Evolutionary conservation across 1,140 invertebrate genomes (phyloP), one percentile per base, ranked within the genome.

Genomic region (Delia radicum): DNA sequence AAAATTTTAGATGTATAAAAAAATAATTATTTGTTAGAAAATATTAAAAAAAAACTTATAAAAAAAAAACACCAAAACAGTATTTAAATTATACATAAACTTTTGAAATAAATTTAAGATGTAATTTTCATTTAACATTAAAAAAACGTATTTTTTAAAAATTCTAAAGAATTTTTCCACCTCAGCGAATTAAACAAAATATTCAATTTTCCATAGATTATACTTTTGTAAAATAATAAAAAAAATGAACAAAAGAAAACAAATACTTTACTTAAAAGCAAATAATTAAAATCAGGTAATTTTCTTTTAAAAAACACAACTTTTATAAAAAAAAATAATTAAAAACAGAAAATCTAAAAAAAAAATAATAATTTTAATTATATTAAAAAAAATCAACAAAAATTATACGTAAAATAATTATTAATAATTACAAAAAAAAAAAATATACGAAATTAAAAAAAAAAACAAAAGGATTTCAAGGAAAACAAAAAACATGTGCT

Each of bases 191-290:
- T 15, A 61, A 63, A 13, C 12, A 29, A 67, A 67, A 31, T 13
- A 63, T 27, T 10, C 10, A 27, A 1, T 27, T 37, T 69, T 37
- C 18, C 29, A 65, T 65, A 65, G 27, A 29, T 33, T 37, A 10
- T 69, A 7, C 27, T 69, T 69, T 69, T 69, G 31, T 37, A 37
- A 65, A 65, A 29, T 13, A 42, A 42, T 48, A 21, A 55, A 55
- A 55, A 21, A 37, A 6, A 33, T 33, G 6, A 28, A 31, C n/a
- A n/a, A 69, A 69, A 28, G 65, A 69, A 21, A 69, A 69, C 65
- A 69, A 69, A 69, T 69, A 69, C 65, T 69, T 69, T 69, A 69
- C 65, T 69, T 69, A 37, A 69, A 69, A 69, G 65, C 65, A 69
- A 69, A 69, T 69, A 69, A 69, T 37, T 33, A 28, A 69, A 69